Percentiles rank a stretch among this genome's conserved stretches.
phyloP scores from a whole-genome alignment of 1,140 invertebrate genomes.

The Anagrus nilaparvatae region DNA sequence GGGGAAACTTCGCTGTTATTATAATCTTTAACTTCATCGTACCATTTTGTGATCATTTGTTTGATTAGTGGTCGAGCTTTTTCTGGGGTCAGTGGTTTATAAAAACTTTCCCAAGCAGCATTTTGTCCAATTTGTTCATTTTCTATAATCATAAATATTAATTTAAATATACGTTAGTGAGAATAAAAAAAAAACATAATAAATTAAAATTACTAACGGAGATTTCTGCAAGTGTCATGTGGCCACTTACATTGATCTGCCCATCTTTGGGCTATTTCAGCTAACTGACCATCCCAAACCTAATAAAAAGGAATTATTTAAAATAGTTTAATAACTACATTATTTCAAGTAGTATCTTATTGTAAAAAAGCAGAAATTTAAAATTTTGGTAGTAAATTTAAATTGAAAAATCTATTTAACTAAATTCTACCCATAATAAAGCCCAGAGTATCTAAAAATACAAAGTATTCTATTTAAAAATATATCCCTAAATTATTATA shows the following conservation, averaged over 20 bases:
- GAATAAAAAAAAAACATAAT: no score
- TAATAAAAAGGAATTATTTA: no score
- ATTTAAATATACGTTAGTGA: no score
- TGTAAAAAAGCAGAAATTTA: no score
- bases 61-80: not conserved
- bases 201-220: slow-evolving; percentile 37
- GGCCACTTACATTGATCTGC: slow-evolving; percentile 47
- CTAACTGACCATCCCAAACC: slow-evolving; percentile 50
- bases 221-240: slow-evolving; percentile 45
- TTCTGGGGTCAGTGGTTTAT: not conserved
- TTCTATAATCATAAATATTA: not conserved
- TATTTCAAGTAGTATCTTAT: no score
- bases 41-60: slow-evolving; percentile 13
- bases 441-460: no score
- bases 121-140: slow-evolving; percentile 16
- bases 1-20: slow-evolving; percentile 3
- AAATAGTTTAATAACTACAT: no score
- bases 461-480: no score
- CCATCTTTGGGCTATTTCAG: slow-evolving; percentile 47
- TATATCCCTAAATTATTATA: no score
- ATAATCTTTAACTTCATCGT: slow-evolving; percentile 14
- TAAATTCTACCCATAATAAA: no score
- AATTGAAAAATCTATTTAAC: no score
- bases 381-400: no score
- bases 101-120: slow-evolving; percentile 6